A percentile compares a stretch with the other conserved stretches of the same genome.
These are phyloP conservation scores for Pseudonaja textilis DNA, from an alignment of 2,113 vertebrate species.

Conservation along the genomic window DNA sequence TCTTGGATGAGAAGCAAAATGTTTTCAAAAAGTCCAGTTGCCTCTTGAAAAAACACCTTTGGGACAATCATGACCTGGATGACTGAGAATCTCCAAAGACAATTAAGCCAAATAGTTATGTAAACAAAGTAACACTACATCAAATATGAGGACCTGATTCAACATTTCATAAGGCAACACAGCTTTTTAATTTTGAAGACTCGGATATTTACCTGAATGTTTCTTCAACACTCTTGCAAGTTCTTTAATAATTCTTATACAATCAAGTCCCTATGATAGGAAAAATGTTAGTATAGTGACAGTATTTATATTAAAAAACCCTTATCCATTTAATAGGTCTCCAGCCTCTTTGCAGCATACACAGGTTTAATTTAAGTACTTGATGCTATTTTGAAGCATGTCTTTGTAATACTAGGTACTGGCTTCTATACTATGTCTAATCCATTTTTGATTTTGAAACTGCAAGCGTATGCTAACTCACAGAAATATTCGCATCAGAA, in stretches of 20 bases:
- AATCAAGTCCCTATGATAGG: constrained; percentile 79
- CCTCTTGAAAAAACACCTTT: too few species aligned
- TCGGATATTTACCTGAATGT: constrained; percentile 78
- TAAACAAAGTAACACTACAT: not conserved
- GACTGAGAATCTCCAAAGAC: not conserved
- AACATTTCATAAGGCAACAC: not conserved
- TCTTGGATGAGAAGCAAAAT: too few species aligned
- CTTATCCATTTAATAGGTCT: not conserved
- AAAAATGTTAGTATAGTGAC: constrained; percentile 1
- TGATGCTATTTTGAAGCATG: not conserved
- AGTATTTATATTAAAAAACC: not conserved
- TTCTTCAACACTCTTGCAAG: constrained; percentile 86
- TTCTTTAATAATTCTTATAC: constrained; percentile 86
- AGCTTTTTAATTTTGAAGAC: not conserved
- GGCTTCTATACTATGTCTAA: not conserved
- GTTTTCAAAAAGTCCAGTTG: too few species aligned
- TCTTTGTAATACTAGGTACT: not conserved
- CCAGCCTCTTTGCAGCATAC: not conserved
- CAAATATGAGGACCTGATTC: not conserved
- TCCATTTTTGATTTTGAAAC: not conserved
- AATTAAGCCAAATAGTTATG: not conserved
- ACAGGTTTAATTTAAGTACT: not conserved
- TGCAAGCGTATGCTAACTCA: not conserved
- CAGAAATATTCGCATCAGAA: not conserved
- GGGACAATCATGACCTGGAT: too few species aligned